Conservation (phyloP, 2,797 vertebrate genomes). For the Fistularia tabacaria region DNA sequence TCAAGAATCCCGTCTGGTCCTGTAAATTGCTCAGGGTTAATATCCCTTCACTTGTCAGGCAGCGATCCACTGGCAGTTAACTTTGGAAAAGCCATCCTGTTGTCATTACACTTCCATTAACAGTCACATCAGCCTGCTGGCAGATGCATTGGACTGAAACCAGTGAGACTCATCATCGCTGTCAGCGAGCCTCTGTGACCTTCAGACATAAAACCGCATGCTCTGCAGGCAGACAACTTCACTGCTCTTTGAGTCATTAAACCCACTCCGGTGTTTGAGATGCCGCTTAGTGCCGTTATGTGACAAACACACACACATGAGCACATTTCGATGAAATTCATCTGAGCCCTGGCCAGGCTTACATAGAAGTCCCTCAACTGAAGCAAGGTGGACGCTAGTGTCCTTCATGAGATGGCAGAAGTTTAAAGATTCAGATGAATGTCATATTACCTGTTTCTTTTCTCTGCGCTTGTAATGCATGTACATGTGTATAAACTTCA, state of each 20-base stretch:
- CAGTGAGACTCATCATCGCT: conserved; percentile 38
- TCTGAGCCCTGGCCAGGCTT: too few species aligned
- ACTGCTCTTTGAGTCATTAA: conserved; percentile 44
- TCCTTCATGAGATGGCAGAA: too few species aligned
- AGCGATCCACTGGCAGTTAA: conserved; percentile 26
- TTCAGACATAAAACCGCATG: conserved; percentile 40
- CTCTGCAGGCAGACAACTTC: conserved; percentile 27
- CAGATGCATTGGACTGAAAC: conserved; percentile 49
- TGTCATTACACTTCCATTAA: conserved; percentile 61
- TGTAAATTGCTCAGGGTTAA: conserved; percentile 20
- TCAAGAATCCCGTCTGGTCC: conserved; percentile 12
- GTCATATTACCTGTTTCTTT: too few species aligned
- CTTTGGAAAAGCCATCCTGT: conserved; percentile 47
- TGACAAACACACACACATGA: background rate
- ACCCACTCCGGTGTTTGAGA: conserved; percentile 28
- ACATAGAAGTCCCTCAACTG: too few species aligned
- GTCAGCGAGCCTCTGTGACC: conserved; percentile 53
- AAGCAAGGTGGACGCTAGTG: too few species aligned
- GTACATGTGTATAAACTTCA: too few species aligned
- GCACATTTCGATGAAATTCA: conserved; percentile 14
- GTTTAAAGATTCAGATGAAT: too few species aligned
- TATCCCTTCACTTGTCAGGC: conserved; percentile 32
- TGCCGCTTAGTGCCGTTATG: conserved; percentile 6
- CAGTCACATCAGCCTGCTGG: conserved; percentile 39
- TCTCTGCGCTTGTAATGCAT: too few species aligned